Conservation (phyloP, 1,140 invertebrate genomes). For the Coelopa frigida region DNA sequence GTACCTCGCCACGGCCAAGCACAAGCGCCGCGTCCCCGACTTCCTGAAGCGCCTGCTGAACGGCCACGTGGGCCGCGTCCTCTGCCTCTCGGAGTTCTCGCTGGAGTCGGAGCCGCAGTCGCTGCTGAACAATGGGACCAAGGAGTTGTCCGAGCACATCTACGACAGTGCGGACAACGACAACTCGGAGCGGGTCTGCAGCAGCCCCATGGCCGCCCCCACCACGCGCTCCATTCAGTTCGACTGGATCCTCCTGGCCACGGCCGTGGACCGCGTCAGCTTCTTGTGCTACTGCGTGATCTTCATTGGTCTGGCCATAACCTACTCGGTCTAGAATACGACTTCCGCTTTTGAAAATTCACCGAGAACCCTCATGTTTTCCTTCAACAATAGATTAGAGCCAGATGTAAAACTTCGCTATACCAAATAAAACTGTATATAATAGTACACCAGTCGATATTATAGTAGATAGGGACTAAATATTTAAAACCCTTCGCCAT, state of each 20-base stretch:
- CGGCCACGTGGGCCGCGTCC: constrained; percentile 47
- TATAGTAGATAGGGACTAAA: not conserved
- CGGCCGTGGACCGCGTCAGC: constrained; percentile 53
- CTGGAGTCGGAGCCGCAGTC: constrained; percentile 17
- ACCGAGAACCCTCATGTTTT: no score
- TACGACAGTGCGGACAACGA: constrained; percentile 40
- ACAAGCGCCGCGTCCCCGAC: constrained; percentile 50
- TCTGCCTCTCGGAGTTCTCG: constrained; percentile 46
- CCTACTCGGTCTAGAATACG: constrained; percentile 46
- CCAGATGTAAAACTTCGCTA: no score
- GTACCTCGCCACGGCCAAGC: constrained; percentile 48
- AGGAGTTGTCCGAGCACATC: constrained; percentile 36
- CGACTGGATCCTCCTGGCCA: constrained; percentile 57
- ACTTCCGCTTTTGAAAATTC: no score
- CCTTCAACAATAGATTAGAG: no score
- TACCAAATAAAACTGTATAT: no score
- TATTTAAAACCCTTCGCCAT: not conserved
- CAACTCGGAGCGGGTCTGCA: constrained; percentile 24
- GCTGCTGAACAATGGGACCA: constrained; percentile 17
- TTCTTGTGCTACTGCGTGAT: constrained; percentile 52
- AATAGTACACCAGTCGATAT: no score
- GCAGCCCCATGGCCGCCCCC: constrained; percentile 42
- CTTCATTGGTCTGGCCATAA: constrained; percentile 46
- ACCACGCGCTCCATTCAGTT: constrained; percentile 45
- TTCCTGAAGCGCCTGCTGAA: constrained; percentile 50